These are phyloP conservation scores for Dolichomitus sp. DNA, from an alignment of 2,888 invertebrate species.

Conservation along the genomic window DNA sequence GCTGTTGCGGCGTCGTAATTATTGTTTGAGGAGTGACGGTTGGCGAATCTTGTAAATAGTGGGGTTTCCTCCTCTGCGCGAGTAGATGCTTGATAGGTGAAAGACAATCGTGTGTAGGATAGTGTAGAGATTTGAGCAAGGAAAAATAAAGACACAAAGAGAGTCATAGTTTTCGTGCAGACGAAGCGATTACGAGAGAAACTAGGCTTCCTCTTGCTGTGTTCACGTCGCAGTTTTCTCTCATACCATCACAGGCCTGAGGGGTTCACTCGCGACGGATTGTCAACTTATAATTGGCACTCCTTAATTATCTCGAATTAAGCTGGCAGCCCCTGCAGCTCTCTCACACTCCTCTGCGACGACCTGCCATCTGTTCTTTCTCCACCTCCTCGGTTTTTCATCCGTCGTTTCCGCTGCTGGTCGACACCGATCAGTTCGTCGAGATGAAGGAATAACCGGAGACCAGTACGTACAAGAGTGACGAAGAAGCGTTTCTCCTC, in stretches of 20 bases:
- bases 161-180: slow-evolving; percentile 47
- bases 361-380: slow-evolving; percentile 69
- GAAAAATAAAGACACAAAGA: slow-evolving; percentile 37
- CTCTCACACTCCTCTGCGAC: slow-evolving; percentile 47
- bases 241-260: slow-evolving; percentile 20
- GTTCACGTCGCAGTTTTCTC: slow-evolving; percentile 48
- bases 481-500: slow-evolving; percentile 43
- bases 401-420: slow-evolving; percentile 41
- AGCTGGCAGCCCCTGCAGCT: slow-evolving; percentile 66
- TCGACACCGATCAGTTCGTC: slow-evolving; percentile 40
- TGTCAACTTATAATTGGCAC: slow-evolving; percentile 80
- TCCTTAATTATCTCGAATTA: slow-evolving; percentile 77
- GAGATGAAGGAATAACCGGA: slow-evolving; percentile 43
- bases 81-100: slow-evolving; percentile 32
- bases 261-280: slow-evolving; percentile 68
- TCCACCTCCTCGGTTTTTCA: slow-evolving; percentile 58
- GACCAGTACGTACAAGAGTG: slow-evolving; percentile 34
- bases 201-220: slow-evolving; percentile 40
- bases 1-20: slow-evolving; percentile 58
- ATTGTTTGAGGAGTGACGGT: slow-evolving; percentile 68
- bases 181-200: slow-evolving; percentile 58
- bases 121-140: slow-evolving; percentile 31
- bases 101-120: slow-evolving; percentile 42
- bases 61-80: neutral
- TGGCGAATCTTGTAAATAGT: slow-evolving; percentile 70